These are phyloP conservation scores for Condylura cristata DNA, from an alignment of 2,113 vertebrate genomes.

Conservation along the genomic window DNA sequence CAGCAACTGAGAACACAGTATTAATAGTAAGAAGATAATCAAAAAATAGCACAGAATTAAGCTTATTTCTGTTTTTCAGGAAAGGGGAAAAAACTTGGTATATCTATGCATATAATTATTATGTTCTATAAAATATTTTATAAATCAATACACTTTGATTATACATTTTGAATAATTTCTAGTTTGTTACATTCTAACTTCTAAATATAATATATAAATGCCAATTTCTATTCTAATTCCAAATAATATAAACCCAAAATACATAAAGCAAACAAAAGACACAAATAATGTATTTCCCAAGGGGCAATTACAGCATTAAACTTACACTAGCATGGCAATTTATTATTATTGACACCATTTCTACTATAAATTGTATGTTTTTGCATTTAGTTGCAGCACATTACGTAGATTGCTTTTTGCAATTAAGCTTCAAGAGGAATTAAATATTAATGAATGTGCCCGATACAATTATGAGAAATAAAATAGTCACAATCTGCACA, in stretches of 20 bases:
- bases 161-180: slow-evolving; percentile 37
- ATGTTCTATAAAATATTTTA: slow-evolving; percentile 1
- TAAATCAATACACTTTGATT: slow-evolving; percentile 7
- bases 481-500: slow-evolving; percentile 78
- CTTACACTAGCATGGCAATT: slow-evolving; percentile 12
- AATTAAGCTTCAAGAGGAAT: slow-evolving; percentile 83
- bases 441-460: slow-evolving; percentile 83
- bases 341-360: slow-evolving; percentile 64
- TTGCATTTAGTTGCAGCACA: slow-evolving; percentile 68
- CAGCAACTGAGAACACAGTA: background rate
- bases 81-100: background rate
- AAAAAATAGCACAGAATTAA: background rate
- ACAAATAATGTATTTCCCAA: slow-evolving; percentile 35
- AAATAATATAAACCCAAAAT: slow-evolving; percentile 63
- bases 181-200: slow-evolving; percentile 23
- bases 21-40: slow-evolving; percentile 10
- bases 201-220: background rate
- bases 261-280: slow-evolving; percentile 50
- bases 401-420: slow-evolving; percentile 75
- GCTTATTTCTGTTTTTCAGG: background rate
- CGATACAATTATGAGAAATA: slow-evolving; percentile 81
- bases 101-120: background rate
- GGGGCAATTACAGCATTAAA: slow-evolving; percentile 38
- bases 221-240: slow-evolving; percentile 49
- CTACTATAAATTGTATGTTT: slow-evolving; percentile 75